A percentile compares a stretch with the other conserved stretches of the same genome.
These are phyloP conservation scores for Sycophila texana DNA, from an alignment of 2,888 invertebrate genomes.

Conservation along the genomic window DNA sequence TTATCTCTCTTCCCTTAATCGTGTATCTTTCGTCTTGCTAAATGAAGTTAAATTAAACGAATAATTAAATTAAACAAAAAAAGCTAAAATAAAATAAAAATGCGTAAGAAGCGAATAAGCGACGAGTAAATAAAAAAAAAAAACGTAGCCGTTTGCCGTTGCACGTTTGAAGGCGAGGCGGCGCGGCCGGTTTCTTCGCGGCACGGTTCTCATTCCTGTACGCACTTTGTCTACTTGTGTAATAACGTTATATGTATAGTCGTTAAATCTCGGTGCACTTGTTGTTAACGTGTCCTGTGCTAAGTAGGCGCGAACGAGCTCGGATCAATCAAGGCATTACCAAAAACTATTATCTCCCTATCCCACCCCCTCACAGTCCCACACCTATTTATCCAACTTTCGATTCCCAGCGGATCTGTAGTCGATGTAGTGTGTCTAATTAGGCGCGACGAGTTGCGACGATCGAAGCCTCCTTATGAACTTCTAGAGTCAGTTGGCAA, in stretches of 20 bases:
- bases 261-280: neutral
- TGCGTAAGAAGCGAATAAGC: neutral
- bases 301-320: conserved; percentile 28
- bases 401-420: conserved; percentile 1
- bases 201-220: conserved; percentile 51
- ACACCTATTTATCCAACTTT: neutral
- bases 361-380: neutral
- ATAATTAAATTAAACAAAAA: no score
- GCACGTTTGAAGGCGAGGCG: conserved; percentile 16
- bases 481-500: neutral
- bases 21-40: neutral
- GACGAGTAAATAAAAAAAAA: neutral
- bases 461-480: neutral
- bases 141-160: conserved; percentile 43
- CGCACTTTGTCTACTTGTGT: conserved; percentile 26
- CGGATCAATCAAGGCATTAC: conserved; percentile 51
- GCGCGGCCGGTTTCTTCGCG: conserved; percentile 37
- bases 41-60: no score
- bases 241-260: neutral
- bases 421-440: conserved; percentile 11
- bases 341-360: neutral
- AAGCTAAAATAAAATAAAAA: neutral
- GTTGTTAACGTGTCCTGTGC: neutral
- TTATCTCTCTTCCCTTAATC: neutral
- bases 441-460: neutral